A percentile compares a stretch with the other conserved stretches of the same genome.
Evolutionary conservation across 2,797 vertebrate species (phyloP).

Genomic region (Nyctibius grandis): DNA sequence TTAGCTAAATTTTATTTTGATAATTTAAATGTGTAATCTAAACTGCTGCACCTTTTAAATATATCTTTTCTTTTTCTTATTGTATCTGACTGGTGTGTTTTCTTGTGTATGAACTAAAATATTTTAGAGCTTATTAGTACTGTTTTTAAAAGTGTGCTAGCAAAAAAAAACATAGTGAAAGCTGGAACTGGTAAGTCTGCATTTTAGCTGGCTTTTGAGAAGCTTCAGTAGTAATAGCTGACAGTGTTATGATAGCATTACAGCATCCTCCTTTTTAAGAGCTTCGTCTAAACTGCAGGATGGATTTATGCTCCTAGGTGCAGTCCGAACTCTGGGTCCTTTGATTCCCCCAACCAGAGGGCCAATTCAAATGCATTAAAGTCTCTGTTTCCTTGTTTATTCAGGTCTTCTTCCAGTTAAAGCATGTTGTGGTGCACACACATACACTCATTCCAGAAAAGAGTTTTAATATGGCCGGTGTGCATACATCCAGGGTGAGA

Average conservation of each 20-base stretch:
- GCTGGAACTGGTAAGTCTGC: neutral
- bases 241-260: neutral
- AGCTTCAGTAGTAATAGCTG: neutral
- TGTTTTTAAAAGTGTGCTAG: neutral
- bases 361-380: neutral
- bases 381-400: neutral
- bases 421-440: neutral
- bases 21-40: neutral
- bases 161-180: neutral
- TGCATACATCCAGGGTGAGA: neutral
- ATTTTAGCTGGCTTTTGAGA: neutral
- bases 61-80: neutral
- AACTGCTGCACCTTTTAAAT: neutral
- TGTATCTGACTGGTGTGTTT: neutral
- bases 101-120: neutral
- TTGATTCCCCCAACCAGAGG: neutral
- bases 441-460: neutral
- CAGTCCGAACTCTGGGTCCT: neutral
- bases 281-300: neutral
- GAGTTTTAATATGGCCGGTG: neutral
- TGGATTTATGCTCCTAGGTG: neutral
- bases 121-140: neutral
- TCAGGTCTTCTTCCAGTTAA: neutral
- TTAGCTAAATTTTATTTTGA: neutral
- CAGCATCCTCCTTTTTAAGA: neutral